Evolutionary conservation across 2,113 vertebrate species (phyloP).

Genomic region (Piaya cayana): DNA sequence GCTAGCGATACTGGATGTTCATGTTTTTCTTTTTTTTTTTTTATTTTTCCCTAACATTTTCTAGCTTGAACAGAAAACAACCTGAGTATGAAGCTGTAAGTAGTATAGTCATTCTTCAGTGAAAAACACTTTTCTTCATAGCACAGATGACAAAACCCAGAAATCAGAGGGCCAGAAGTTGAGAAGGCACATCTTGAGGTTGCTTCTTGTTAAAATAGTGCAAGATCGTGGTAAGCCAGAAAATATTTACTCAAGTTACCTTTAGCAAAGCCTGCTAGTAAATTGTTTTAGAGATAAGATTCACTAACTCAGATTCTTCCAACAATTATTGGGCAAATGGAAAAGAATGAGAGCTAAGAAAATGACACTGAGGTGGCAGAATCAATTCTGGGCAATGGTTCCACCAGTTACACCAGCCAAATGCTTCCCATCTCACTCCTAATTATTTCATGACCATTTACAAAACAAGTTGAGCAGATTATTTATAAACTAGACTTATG

Average conservation of each 20-base stretch:
- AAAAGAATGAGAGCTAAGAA: neutral
- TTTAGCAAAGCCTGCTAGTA: neutral
- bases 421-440: neutral
- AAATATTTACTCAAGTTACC: neutral
- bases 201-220: neutral
- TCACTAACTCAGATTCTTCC: neutral
- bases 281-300: neutral
- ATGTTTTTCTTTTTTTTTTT: neutral
- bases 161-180: neutral
- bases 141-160: neutral
- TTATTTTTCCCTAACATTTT: neutral
- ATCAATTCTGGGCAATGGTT: neutral
- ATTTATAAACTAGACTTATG: neutral
- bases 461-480: neutral
- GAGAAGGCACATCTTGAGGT: neutral
- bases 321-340: neutral
- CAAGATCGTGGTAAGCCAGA: neutral
- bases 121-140: neutral
- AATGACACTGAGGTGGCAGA: neutral
- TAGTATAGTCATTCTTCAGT: neutral
- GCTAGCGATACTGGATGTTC: neutral
- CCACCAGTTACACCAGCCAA: neutral
- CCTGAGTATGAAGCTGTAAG: neutral
- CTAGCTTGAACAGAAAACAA: neutral
- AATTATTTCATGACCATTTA: neutral